Evolutionary conservation across 2,113 vertebrate genomes (phyloP), one percentile per base, ranked within the genome.

Genomic region (Heliornis fulica): DNA sequence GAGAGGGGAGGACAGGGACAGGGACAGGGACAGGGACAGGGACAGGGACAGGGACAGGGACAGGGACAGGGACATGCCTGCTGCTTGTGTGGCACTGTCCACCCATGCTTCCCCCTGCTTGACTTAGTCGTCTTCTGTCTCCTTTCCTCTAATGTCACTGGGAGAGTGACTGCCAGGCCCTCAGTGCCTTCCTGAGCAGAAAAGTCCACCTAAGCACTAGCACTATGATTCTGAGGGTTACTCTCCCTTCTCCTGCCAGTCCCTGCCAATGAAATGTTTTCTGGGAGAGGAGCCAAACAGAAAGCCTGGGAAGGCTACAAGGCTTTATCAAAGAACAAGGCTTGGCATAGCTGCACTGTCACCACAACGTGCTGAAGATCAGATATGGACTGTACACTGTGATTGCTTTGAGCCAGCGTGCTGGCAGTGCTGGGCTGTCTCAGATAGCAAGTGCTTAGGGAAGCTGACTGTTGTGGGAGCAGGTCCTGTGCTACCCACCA

Each of bases 401-500:
- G 34, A 38, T 53, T 38, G 60, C 25, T 38, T 56, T 50, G 6
- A 34, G 41, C 22, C 61, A 50, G 64, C 0, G 0, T 0, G 1
- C 40, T 57, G 64, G 43, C 60, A 28, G 64, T 18, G 68, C 77
- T 84, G 78, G 61, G 26, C 46, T 91, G 69, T 32, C 29, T 89
- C 50, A 32, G 28, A 4, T 40, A 40, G 26, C 48, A 16, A 10
- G 17, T 21, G 5, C 36, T 70, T 38, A 21, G 32, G 29, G 69
- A 71, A 69, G 31, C 14, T 0, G 2, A 1, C 5, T 0, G 14
- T n/a, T 76, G 22, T 25, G 23, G 48, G 61, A 80, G 36, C 0
- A 6, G 31, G 21, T 51, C n/a, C 48, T 78, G 45, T 8, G 31
- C 66, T 36, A 13, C 45, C 31, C 64, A 51, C 8, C 25, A 61